Base-by-base conservation (phyloP, 2,888 invertebrate species). In the Calliopum simillimum region DNA sequence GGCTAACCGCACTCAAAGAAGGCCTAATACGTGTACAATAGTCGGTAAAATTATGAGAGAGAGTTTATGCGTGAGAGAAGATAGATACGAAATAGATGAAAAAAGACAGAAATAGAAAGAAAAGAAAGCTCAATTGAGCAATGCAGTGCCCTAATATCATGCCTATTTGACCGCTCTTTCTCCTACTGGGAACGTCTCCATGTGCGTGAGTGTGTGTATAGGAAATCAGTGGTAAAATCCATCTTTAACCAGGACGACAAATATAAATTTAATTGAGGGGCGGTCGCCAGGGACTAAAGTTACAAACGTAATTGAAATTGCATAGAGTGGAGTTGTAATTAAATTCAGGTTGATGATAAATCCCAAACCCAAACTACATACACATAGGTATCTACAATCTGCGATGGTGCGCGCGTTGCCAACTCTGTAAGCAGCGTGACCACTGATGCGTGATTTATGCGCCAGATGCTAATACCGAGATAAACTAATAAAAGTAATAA, bases 391-490 rank as follows among this genome's bases (percentile, higher is more conserved):
- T 46, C 56, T 63, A 21, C 33, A 66, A 44, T 71, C 72, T 62
- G 62, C 71, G 70, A 68, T 73, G 73, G 73, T 71, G n/a, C n/a
- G 73, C 71, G 71, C 73, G 72, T 73, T 74, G 70, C 51, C 72
- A 56, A 67, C 59, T 64, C 71, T 70, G 61, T 68, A 70, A 73
- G 33, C 66, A 62, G 33, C 53, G 61, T 69, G 75, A 75, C 75
- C 74, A 75, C 76, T 77, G 76, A 77, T 75, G 77, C 77, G 77
- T 77, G 77, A 77, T 77, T 77, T 77, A 77, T 77, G 73, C 75
- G 71, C 71, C 71, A 76, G 82, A 82, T 81, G 80, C 78, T 78
- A 78, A 76, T 78, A 72, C n/a, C 73, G 41, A 76, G 82, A 82
- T 82, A 80, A 78, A 77, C 68, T 76, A 75, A 76, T 75, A 79